Conservation (phyloP, 2,888 invertebrate species). For the Baronia brevicornis region DNA sequence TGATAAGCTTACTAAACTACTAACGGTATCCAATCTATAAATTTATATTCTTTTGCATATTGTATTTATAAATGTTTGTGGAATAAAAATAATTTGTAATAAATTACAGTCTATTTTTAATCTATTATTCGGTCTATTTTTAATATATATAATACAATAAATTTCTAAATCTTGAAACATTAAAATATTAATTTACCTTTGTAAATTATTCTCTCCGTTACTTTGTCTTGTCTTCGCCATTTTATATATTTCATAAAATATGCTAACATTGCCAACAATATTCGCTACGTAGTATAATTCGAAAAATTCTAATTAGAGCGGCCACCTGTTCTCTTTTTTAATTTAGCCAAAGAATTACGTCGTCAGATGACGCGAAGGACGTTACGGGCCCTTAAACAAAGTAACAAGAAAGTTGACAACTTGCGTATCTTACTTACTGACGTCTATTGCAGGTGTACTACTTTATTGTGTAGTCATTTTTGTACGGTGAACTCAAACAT, state of each 20-base stretch:
- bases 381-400: conserved; percentile 35
- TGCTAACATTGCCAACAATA: conserved; percentile 33
- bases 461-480: conserved; percentile 6
- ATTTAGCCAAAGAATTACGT: conserved; percentile 58
- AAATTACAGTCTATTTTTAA: too few species aligned
- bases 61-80: too few species aligned
- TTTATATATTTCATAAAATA: conserved; percentile 27
- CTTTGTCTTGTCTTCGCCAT: conserved; percentile 8
- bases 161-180: too few species aligned
- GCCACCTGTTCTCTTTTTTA: conserved; percentile 67
- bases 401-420: conserved; percentile 40
- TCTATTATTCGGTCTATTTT: too few species aligned
- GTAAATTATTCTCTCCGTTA: not conserved
- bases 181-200: not conserved
- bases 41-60: too few species aligned
- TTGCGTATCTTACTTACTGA: conserved; percentile 37
- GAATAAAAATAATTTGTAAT: too few species aligned
- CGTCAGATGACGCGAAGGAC: conserved; percentile 58
- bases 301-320: conserved; percentile 69
- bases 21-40: too few species aligned
- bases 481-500: too few species aligned
- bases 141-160: too few species aligned
- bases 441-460: too few species aligned
- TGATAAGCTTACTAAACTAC: too few species aligned
- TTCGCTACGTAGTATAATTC: conserved; percentile 52